These are phyloP conservation scores for Ceriagrion tenellum DNA, from an alignment of 2,888 invertebrate genomes.

Conservation along the genomic window DNA sequence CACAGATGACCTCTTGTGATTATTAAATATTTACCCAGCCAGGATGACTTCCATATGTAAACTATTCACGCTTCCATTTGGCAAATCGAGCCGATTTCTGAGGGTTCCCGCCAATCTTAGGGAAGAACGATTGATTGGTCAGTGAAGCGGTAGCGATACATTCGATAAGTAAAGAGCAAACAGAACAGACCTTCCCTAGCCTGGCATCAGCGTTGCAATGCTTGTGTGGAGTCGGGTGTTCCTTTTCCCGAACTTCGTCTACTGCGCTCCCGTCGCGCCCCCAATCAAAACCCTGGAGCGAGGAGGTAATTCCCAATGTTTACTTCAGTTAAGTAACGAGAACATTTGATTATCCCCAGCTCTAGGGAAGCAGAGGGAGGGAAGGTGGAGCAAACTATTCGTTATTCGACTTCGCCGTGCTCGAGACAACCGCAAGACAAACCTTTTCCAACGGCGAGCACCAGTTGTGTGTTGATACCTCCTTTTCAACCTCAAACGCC, in stretches of 20 bases:
- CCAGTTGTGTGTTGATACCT: neutral
- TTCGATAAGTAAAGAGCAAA: neutral
- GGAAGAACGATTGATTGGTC: neutral
- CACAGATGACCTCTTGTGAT: neutral
- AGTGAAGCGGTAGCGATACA: neutral
- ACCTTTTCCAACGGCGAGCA: neutral
- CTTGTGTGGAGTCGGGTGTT: neutral
- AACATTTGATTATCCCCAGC: conserved; percentile 35
- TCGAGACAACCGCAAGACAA: neutral
- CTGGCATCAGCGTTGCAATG: neutral
- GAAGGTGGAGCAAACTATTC: neutral
- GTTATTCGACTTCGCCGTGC: neutral
- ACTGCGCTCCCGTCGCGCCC: neutral
- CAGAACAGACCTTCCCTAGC: neutral
- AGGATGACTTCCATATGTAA: neutral
- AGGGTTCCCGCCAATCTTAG: neutral
- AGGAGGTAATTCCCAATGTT: conserved; percentile 52
- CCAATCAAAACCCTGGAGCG: conserved; percentile 33
- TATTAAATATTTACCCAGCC: neutral
- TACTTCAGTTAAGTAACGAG: conserved; percentile 50
- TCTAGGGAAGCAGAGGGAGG: neutral
- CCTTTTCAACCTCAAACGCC: neutral
- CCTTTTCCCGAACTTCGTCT: neutral
- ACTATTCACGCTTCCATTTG: neutral
- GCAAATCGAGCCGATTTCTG: neutral